Base-by-base conservation (phyloP, 2,797 vertebrate species). In the Pangasius krempfi region DNA sequence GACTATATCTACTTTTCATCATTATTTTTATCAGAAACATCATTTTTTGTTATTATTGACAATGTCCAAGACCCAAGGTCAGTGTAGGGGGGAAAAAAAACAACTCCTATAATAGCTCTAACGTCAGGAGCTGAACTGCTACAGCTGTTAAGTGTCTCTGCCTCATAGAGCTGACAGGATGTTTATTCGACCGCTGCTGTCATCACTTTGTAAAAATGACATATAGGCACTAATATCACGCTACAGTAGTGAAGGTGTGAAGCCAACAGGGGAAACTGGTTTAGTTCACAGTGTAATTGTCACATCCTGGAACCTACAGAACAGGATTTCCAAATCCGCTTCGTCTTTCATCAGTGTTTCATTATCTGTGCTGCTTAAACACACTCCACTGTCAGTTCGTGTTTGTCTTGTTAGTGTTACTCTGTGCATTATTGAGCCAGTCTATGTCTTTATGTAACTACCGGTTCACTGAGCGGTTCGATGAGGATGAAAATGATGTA, bases 181-280 rank as follows among this genome's bases (percentile, higher is more conserved):
- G 81, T 89, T 90, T 85, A 68, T 79, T 50, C n/a, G 27, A 50
- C 62, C 27, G 78, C 33, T 64, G 64, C 80, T 81, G 76, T 79
- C 73, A 85, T 18, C 85, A 73, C 52, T 73, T 50, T 89, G 81
- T 87, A 87, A 81, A 90, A 88, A 87, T 87, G 88, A 54, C 83
- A 75, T 84, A 75, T 58, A 85, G 62, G 37, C 47, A 52, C 70
- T 89, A 87, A 89, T 89, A 75, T 30, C 66, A 56, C 52, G 47
- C 81, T 75, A 40, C 18, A 44, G 44, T 47, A 30, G 44, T 4
- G 30, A 56, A 60, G 50, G 58, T 68, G 62, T 68, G n/a, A 66
- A 68, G 37, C 70, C 40, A 62, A 62, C 76, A 54, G 30, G 56
- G 14, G 56, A 86, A 84, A 83, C 75, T 33, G 60, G 60, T 62